Base-by-base conservation (phyloP, 2,113 vertebrate genomes). In the Nansenia antarctica region DNA sequence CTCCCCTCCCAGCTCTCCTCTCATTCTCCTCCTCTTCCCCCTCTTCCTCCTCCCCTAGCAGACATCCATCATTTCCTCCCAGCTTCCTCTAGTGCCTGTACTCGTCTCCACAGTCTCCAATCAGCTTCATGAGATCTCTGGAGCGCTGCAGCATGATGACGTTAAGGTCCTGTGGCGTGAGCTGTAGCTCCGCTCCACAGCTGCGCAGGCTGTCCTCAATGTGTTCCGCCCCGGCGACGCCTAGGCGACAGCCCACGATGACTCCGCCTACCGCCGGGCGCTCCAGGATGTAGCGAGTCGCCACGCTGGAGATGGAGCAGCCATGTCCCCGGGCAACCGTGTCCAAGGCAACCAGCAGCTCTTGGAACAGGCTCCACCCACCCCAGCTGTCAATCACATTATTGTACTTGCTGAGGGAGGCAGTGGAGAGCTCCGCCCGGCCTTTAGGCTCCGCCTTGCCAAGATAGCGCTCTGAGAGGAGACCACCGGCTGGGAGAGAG, bases 331-430 rank as follows among this genome's bases (percentile, higher is more conserved):
- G 64, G 29, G 78, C 75, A 59, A 73, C 20, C 0, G 22, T 76
- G 20, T 85, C 77, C 65, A 86, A 72, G 73, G 71, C 37, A 24
- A 64, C 69, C 5, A 87, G 73, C 61, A 87, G 77, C 53, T 88
- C 82, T 78, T 87, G 79, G 65, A 90, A 89, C 14, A 88, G 72
- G 31, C 57, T 63, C 77, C 86, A 86, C 0, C 80, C 77, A 0
- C 81, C 78, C 82, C 77, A 89, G 11, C 70, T 24, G 62, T 84
- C 52, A 5, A 87, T 73, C 77, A 85, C 64, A 27, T 82, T 85
- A 72, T 86, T 82, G 76, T 86, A 86, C 76, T 86, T 89, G 2
- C 77, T 83, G 39, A 87, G 79, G 22, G 81, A 86, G 24, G 81
- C 78, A 0, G 81, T 88, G 81, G 71, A 27, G 55, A 87, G 74